Evolutionary conservation across 2,888 invertebrate genomes (phyloP), one percentile per base, ranked within the genome.

Genomic region (Eugnorisma glareosa): DNA sequence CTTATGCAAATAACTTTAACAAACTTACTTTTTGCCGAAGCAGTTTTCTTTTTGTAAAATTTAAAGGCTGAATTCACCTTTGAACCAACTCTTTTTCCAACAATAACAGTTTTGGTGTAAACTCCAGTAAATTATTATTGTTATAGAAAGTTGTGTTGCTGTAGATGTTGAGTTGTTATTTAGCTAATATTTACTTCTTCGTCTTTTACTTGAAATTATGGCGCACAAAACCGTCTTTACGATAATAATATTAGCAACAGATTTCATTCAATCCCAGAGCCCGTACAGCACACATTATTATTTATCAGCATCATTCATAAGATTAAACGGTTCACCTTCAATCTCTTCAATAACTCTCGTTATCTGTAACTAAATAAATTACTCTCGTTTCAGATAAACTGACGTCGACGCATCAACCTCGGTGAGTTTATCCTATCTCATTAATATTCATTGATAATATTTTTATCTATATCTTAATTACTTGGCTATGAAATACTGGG

Each of bases 331-430:
- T 72, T 83, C 73, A 69, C 68, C 86, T 86, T 83, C 77, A 83
- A 83, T 83, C 71, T 77, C 74, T 63, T 74, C 76, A 82, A 85
- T 71, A 68, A 74, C 86, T 81, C 64, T 6, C 21, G 15, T 72
- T 83, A 83, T 86, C 83, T 70, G 11, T 67, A 40, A 85, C 78
- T 80, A 87, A 79, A 76, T 77, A 76, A 80, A 73, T 78, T 57
- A 64, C 67, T 77, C 69, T 85, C 73, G 64, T 87, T 87, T 45
- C 88, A 88, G 85, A 90, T 88, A 87, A 76, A 70, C 57, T 81
- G 48, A 68, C 75, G 64, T 77, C 81, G 45, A 67, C 68, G 71
- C 75, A 74, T 68, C 77, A 64, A 75, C 73, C 66, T 15, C 70
- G 66, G 87, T 88, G 69, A 88, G 87, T 89, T 77, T 72, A 68